Evolutionary conservation across 1,140 invertebrate species (phyloP).

Genomic region (Battus philenor): DNA sequence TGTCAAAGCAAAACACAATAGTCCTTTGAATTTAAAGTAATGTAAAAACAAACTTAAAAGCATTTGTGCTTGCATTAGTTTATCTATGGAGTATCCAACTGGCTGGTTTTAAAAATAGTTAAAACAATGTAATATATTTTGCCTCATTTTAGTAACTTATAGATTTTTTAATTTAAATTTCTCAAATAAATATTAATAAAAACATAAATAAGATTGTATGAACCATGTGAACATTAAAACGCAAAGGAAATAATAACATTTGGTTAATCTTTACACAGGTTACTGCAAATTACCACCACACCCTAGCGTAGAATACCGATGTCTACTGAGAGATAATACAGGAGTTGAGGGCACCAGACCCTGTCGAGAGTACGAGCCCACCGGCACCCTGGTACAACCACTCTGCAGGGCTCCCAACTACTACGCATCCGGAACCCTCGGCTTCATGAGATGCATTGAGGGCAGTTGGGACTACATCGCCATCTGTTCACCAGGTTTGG

Average conservation of each 20-base stretch:
- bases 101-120: neutral
- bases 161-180: too few species aligned
- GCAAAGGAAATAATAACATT: neutral
- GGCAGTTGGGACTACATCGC: constrained; percentile 4
- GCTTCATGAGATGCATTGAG: constrained; percentile 1
- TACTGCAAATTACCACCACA: constrained; percentile 1
- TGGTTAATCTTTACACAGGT: too few species aligned
- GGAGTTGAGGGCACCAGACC: neutral
- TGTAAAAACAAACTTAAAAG: too few species aligned
- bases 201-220: too few species aligned
- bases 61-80: too few species aligned
- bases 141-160: too few species aligned
- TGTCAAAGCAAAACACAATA: too few species aligned
- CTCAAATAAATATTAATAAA: too few species aligned
- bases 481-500: constrained; percentile 5
- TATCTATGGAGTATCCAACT: neutral
- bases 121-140: too few species aligned
- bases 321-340: neutral
- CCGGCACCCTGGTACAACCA: neutral
- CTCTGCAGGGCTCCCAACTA: neutral
- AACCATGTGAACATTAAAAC: neutral
- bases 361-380: neutral
- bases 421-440: neutral
- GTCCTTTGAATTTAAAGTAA: too few species aligned
- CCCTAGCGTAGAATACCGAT: neutral